Conservation (phyloP, 2,797 vertebrate genomes). For the Tragelaphus oryx region DNA sequence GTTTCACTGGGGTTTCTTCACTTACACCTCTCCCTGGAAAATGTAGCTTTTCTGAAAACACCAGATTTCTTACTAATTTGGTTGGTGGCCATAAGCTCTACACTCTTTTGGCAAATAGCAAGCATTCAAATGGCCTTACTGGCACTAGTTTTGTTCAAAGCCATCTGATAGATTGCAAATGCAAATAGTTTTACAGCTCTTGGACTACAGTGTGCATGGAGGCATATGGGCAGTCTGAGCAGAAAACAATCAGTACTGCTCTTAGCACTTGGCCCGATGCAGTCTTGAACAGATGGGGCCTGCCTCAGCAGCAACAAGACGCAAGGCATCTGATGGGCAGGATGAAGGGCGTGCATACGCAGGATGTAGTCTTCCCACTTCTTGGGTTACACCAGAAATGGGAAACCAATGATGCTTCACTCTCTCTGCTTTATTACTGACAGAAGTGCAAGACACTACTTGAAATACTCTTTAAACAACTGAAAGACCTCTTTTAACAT, state of each 20-base stretch:
- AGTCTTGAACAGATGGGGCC: background rate
- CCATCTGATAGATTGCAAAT: constrained; percentile 42
- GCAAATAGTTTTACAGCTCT: constrained; percentile 39
- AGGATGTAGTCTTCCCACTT: background rate
- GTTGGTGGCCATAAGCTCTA: background rate
- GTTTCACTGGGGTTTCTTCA: background rate
- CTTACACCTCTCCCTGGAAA: constrained; percentile 22
- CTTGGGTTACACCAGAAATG: background rate
- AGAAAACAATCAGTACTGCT: constrained; percentile 11
- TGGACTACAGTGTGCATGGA: constrained; percentile 20
- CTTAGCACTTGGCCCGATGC: constrained; percentile 22
- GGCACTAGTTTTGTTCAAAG: constrained; percentile 48
- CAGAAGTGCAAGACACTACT: background rate
- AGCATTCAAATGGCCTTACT: constrained; percentile 15
- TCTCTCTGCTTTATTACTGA: background rate
- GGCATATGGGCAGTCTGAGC: constrained; percentile 1
- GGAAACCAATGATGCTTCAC: background rate
- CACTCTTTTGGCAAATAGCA: constrained; percentile 51
- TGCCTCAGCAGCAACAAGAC: background rate
- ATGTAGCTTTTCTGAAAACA: constrained; percentile 9
- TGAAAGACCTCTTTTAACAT: background rate
- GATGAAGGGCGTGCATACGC: background rate
- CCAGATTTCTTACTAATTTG: constrained; percentile 27
- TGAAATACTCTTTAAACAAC: background rate
- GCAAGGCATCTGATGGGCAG: background rate